Evolutionary conservation across 2,113 vertebrate genomes (phyloP).

Genomic region (Rallus limicola): DNA sequence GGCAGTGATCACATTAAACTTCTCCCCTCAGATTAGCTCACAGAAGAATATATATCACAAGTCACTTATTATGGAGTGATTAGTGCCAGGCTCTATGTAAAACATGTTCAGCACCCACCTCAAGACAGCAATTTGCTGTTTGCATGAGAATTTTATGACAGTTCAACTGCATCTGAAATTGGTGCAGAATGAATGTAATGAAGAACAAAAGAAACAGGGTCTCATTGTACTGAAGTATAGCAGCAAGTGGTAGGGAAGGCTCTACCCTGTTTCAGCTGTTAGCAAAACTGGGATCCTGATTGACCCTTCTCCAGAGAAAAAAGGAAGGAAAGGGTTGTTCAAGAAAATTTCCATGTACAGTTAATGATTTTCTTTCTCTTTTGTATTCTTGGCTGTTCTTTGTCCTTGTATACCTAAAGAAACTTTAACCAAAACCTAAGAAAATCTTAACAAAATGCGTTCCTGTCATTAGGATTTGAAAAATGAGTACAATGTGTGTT

Average conservation of each 20-base stretch:
- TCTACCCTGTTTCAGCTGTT: not conserved
- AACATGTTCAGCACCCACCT: not conserved
- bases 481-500: not conserved
- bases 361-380: not conserved
- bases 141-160: not conserved
- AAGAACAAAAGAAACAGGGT: not conserved
- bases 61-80: not conserved
- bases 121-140: not conserved
- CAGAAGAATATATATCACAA: not conserved
- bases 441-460: not conserved
- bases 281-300: not conserved
- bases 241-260: not conserved
- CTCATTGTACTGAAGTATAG: not conserved
- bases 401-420: not conserved
- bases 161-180: not conserved
- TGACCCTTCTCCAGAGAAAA: not conserved
- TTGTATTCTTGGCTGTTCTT: not conserved
- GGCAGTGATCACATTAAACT: not conserved
- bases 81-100: not conserved
- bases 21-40: not conserved
- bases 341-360: not conserved
- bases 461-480: not conserved
- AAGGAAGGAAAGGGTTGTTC: not conserved
- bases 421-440: not conserved
- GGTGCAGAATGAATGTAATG: not conserved